Percentiles rank a stretch among this genome's conserved stretches.
phyloP scores from a whole-genome alignment of 2,888 invertebrate species.

The Eurytoma californica region DNA sequence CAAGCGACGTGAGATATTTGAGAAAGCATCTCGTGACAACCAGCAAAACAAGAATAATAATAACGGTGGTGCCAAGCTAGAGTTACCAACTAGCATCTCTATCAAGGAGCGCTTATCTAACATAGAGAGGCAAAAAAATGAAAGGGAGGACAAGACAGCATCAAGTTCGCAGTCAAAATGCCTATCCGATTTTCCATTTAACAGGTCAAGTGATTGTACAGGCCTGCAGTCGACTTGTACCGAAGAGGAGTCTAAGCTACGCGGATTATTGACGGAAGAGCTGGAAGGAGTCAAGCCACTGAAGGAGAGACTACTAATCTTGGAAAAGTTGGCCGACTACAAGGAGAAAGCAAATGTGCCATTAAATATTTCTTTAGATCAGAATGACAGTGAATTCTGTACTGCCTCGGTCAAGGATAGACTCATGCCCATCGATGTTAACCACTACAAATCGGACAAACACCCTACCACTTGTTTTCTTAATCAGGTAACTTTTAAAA shows the following conservation, averaged over 20 bases:
- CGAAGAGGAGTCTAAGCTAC: constrained; percentile 75
- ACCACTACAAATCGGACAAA: constrained; percentile 75
- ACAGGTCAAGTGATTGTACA: too few relatives aligned
- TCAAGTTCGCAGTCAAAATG: too few relatives aligned
- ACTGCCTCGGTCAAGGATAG: constrained; percentile 75
- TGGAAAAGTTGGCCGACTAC: constrained; percentile 65
- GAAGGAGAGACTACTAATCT: constrained; percentile 66
- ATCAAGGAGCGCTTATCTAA: constrained; percentile 84
- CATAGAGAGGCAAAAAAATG: constrained; percentile 82
- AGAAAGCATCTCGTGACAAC: constrained; percentile 77
- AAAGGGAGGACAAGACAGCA: constrained; percentile 72
- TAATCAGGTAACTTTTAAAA: constrained; percentile 66
- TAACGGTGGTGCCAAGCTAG: constrained; percentile 70
- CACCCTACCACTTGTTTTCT: constrained; percentile 57
- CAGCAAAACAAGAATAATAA: constrained; percentile 62
- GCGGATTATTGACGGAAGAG: constrained; percentile 64
- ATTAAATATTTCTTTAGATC: constrained; percentile 48
- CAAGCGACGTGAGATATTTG: constrained; percentile 89
- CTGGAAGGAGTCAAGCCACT: constrained; percentile 66
- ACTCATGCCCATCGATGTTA: constrained; percentile 76
- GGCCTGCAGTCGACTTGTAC: too few relatives aligned
- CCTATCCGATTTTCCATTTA: too few relatives aligned
- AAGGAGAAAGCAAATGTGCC: constrained; percentile 54
- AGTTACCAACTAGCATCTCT: constrained; percentile 81
- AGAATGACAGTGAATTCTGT: constrained; percentile 61